Evolutionary conservation across 2,888 invertebrate species (phyloP), one percentile per base, ranked within the genome.

Genomic region (Machimus atricapillus): DNA sequence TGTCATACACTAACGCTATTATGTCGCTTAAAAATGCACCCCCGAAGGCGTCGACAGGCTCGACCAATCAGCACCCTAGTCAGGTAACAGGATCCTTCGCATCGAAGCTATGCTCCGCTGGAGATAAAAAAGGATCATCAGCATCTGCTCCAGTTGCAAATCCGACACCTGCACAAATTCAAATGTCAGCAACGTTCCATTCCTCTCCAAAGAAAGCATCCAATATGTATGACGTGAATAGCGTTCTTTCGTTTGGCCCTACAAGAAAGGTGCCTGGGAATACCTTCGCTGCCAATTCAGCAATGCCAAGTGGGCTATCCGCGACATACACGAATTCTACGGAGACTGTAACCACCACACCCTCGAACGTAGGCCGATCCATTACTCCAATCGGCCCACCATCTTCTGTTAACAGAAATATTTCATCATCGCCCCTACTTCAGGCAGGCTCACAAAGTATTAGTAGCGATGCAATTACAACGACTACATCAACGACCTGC

Each of bases 1-100:
- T 94, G 93, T 94, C 94, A 0, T 94, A 94, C 89, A 94, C 94
- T 9, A 93, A 93, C 88, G 94, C 94, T 58, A 94, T 94, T 88
- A 94, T 94, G 93, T 94, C 94, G 37, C 92, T 94, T 27, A 93
- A 94, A 58, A 92, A 93, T 88, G 90, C 85, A 82, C 90, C 89
- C 86, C 89, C 89, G 37, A 90, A 90, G 88, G 90, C 90, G 79
- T 86, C 90, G 90, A 92, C 91, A 90, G 16, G 86, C 43, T 74
- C 7, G 81, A 58, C 83, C 89, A 34, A 88, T 87, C 76, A 81
- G 87, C 86, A 87, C 86, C 86, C 81, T 76, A 31, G 87, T 85
- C 76, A 87, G 66, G 89, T 90, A 14, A 89, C 90, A 2, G 91
- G 91, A 87, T 92, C 93, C 89, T 93, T 93, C 89, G 93, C 94